Evolutionary conservation across 2,888 invertebrate genomes (phyloP).

Genomic region (Eilema sororculum): DNA sequence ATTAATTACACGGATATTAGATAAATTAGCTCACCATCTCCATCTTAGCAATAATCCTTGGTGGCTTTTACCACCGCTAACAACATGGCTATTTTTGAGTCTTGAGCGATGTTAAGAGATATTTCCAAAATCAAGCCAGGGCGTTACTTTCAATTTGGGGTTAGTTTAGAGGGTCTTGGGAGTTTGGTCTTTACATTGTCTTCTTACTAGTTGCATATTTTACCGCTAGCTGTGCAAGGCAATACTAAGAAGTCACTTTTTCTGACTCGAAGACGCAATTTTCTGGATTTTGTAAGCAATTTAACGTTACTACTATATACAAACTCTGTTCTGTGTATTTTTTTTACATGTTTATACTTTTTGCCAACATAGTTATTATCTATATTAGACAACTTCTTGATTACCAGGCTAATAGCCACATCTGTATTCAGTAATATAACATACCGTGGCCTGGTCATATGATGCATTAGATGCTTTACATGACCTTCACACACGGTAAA

Average conservation of each 20-base stretch:
- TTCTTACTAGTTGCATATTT: too few relatives aligned
- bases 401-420: neutral
- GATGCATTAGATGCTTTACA: neutral
- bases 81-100: neutral
- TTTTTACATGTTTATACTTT: constrained; percentile 1
- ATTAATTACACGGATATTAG: too few relatives aligned
- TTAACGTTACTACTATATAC: neutral
- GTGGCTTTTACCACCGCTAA: too few relatives aligned
- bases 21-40: too few relatives aligned
- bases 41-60: too few relatives aligned
- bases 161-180: too few relatives aligned
- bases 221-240: too few relatives aligned
- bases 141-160: too few relatives aligned
- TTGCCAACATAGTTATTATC: neutral
- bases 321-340: constrained; percentile 2
- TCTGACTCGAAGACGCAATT: neutral
- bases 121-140: neutral
- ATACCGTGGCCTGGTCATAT: neutral
- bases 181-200: too few relatives aligned
- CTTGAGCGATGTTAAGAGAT: neutral
- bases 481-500: neutral
- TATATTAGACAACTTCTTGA: constrained; percentile 4
- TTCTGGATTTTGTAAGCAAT: constrained; percentile 2
- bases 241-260: neutral
- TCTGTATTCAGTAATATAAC: neutral